A percentile compares a stretch with the other conserved stretches of the same genome.
Conservation (phyloP, 2,113 vertebrate genomes). For the Scomber scombrus region DNA sequence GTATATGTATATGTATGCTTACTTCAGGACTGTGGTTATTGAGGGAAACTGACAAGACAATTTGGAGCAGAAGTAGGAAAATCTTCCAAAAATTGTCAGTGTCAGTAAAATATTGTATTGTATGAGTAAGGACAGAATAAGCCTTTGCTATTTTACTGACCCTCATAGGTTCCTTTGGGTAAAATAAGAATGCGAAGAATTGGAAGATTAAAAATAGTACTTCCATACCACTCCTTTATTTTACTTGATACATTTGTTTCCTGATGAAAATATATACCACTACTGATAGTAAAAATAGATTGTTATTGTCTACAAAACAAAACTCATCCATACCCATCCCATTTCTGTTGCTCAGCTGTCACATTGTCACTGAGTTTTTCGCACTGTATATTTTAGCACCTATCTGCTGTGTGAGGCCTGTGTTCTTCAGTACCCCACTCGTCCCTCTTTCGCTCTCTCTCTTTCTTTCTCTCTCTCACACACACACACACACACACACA, state of each 20-base stretch:
- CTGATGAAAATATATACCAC: constrained; percentile 33
- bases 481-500: constrained; percentile 1
- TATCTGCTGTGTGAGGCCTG: constrained; percentile 69
- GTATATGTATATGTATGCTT: constrained; percentile 9
- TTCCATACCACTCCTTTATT: not conserved
- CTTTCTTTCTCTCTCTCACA: not conserved
- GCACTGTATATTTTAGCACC: constrained; percentile 86
- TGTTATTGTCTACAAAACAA: constrained; percentile 64
- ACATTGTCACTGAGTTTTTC: constrained; percentile 80
- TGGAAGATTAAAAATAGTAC: constrained; percentile 6
- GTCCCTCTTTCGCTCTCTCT: constrained; percentile 39
- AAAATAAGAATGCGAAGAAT: not conserved
- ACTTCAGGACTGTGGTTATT: constrained; percentile 2
- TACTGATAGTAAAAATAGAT: constrained; percentile 66
- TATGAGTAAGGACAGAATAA: not conserved
- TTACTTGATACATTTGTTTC: constrained; percentile 11
- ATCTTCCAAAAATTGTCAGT: not conserved
- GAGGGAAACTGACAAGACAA: not conserved
- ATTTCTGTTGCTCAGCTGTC: constrained; percentile 75
- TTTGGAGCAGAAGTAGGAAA: not conserved
- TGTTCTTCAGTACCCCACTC: constrained; percentile 61
- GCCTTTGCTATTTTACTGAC: not conserved
- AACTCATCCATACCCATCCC: constrained; percentile 32
- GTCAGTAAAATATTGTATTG: constrained; percentile 2
- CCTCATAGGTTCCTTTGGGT: not conserved